These are phyloP conservation scores for Vandiemenella viatica DNA, from an alignment of 2,888 invertebrate genomes.

Conservation along the genomic window DNA sequence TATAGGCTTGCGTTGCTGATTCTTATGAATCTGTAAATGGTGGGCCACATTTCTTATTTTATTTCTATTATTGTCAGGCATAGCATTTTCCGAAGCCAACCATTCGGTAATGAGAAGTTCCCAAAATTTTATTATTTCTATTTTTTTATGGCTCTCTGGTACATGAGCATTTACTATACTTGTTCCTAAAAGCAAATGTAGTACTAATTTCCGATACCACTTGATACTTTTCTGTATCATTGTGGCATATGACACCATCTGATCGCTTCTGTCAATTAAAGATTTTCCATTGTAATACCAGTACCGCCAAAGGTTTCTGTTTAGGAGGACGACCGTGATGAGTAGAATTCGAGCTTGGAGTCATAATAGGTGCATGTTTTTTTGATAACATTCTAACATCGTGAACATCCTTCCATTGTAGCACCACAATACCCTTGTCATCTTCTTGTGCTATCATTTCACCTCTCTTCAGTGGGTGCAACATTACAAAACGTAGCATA, in stretches of 20 bases:
- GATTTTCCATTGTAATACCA: not conserved
- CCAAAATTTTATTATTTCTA: no score
- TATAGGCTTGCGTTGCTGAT: not conserved
- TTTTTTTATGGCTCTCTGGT: no score
- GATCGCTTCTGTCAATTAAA: not conserved
- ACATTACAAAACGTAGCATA: not conserved
- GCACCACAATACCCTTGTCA: constrained; percentile 22
- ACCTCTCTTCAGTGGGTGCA: not conserved
- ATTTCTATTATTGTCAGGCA: not conserved
- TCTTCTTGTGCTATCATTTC: constrained; percentile 22
- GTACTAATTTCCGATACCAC: not conserved
- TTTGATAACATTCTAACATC: constrained; percentile 23
- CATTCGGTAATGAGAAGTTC: not conserved
- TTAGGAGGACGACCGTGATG: not conserved
- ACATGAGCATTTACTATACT: not conserved
- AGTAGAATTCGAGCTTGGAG: not conserved
- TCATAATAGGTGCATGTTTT: constrained; percentile 22
- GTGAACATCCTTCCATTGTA: constrained; percentile 23
- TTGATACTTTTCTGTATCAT: not conserved
- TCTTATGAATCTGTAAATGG: not conserved
- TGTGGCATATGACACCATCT: not conserved
- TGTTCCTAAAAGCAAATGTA: not conserved
- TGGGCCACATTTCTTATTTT: not conserved
- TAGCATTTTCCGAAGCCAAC: not conserved
- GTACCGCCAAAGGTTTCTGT: not conserved